Base-by-base conservation (phyloP, 2,888 invertebrate genomes). In the Drosophila yooni region DNA sequence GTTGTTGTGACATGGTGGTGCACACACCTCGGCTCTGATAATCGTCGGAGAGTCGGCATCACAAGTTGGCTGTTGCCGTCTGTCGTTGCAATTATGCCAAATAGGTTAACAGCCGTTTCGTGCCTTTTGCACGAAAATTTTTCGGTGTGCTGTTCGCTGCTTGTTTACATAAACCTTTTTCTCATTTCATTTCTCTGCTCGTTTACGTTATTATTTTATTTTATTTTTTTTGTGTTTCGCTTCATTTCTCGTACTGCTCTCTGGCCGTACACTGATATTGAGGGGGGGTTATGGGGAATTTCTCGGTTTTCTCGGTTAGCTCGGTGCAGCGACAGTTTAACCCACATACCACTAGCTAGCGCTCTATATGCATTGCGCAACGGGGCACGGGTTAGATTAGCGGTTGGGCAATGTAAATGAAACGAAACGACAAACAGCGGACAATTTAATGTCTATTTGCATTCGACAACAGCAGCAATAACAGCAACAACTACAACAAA, bases 81-180 rank as follows among this genome's bases (percentile, higher is more conserved):
- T 70, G 70, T 68, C 71, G 64, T 85, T 90, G 83, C 83, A 72
- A 83, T 73, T 75, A 89, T 73, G 90, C 74, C 89, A 90, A 85
- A 90, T 85, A 82, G 90, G 89, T 85, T 85, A 85, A 85, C 84
- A 90, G 90, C 89, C 69, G 64, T 90, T 84, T 89, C 89, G 84
- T 85, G 84, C 87, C 89, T 83, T 89, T 83, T 74, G 78, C 90
- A 68, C 70, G 69, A 83, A 82, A 61, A 75, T 62, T 74, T 60
- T 70, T 60, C 27, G 38, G 62, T 73, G 69, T 72, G 60, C 80
- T 56, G 61, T 59, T 70, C 70, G 60, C 80, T 56, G 64, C 64
- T 76, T 74, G 83, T 89, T 88, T 84, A 86, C 87, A 88, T 89
- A 84, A 86, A 83, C 87, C 89, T 82, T 87, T 46, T 84, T 70